phyloP scores from a whole-genome alignment of 2,888 invertebrate species.

The Eretmocerus hayati region DNA sequence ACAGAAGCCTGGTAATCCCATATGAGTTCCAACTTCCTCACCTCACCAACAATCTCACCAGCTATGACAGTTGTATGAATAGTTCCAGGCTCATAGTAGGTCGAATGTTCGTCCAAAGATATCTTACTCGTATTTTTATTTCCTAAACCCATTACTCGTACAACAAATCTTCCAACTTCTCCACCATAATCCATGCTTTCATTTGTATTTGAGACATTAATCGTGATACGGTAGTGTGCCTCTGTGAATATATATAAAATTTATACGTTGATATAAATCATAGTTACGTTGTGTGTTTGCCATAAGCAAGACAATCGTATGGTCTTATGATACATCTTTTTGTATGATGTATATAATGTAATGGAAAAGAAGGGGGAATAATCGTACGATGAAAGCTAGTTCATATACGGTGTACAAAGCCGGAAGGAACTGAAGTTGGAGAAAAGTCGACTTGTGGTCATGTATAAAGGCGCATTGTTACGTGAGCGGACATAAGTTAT shows the following conservation, averaged over 20 bases:
- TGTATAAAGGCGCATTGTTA: constrained; percentile 4
- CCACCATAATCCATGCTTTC: constrained; percentile 68
- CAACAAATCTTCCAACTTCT: constrained; percentile 66
- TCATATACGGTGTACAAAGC: too few relatives aligned
- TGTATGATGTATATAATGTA: too few relatives aligned
- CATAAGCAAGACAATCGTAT: background rate
- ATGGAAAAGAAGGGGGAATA: too few relatives aligned
- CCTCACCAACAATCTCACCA: constrained; percentile 60
- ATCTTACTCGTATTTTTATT: constrained; percentile 57
- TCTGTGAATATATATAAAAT: too few relatives aligned
- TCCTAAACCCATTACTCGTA: constrained; percentile 59
- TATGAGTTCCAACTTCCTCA: constrained; percentile 62
- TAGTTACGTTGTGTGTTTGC: background rate
- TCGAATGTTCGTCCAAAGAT: constrained; percentile 51
- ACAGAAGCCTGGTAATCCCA: constrained; percentile 75
- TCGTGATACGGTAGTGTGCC: constrained; percentile 69
- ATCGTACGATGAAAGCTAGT: too few relatives aligned
- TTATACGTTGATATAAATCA: too few relatives aligned
- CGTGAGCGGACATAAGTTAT: constrained; percentile 3
- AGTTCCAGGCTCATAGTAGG: constrained; percentile 67
- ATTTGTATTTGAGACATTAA: constrained; percentile 66
- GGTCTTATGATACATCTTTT: too few relatives aligned
- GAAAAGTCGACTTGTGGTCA: too few relatives aligned
- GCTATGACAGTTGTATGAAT: constrained; percentile 62
- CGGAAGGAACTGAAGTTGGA: constrained; percentile 2